These are phyloP conservation scores for Menidia beryllina DNA, from an alignment of 2,113 vertebrate species.

Conservation along the genomic window DNA sequence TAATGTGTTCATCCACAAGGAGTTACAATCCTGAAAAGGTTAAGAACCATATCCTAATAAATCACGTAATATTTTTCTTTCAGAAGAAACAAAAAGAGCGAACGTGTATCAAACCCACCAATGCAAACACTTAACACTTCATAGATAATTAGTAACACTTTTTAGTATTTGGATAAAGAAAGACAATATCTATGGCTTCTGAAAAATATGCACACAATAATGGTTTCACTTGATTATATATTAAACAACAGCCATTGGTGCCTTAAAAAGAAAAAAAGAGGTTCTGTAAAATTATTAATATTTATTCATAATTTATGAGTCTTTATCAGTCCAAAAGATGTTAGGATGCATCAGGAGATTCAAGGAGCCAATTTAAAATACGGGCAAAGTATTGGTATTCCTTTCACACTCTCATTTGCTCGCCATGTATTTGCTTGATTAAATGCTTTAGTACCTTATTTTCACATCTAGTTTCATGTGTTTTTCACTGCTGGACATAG, in stretches of 20 bases:
- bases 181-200: neutral
- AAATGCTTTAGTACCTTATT: constrained; percentile 4
- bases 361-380: neutral
- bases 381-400: neutral
- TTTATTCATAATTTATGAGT: neutral
- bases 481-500: neutral
- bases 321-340: neutral
- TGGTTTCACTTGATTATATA: too few relatives aligned
- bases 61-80: constrained; percentile 3
- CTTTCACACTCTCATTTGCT: constrained; percentile 6
- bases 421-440: neutral
- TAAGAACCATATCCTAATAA: constrained; percentile 7
- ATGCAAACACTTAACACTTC: neutral
- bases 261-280: neutral
- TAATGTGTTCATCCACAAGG: constrained; percentile 13
- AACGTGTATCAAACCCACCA: neutral
- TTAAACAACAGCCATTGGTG: too few relatives aligned
- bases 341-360: neutral
- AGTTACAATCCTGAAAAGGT: constrained; percentile 1
- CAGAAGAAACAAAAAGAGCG: neutral
- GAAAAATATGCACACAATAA: neutral
- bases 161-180: neutral
- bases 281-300: neutral
- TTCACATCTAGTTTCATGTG: neutral
- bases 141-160: neutral